Conservation (phyloP, 53 echinoderm and acorn worm genomes). For the Antedon mediterranea region DNA sequence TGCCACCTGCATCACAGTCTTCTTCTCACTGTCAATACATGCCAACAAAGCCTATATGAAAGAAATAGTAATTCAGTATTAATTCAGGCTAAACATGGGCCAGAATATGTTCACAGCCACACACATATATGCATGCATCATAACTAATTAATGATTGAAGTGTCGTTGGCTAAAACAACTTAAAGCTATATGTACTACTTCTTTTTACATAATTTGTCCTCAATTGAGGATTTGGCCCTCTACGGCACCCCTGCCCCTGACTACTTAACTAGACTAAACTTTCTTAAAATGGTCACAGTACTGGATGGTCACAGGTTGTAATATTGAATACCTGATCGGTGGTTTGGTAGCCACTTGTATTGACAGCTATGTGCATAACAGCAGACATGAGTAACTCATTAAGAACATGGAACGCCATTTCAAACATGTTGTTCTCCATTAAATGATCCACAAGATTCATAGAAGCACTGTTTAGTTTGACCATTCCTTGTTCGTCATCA, state of each 20-base stretch:
- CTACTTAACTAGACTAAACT: no score
- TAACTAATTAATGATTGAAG: no score
- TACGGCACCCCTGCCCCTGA: no score
- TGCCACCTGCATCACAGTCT: not conserved
- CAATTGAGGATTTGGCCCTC: no score
- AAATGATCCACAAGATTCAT: slow-evolving; percentile 27
- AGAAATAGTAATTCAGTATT: no score
- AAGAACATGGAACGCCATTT: slow-evolving; percentile 39
- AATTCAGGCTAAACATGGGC: no score
- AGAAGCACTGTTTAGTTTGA: slow-evolving; percentile 6
- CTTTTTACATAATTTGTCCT: no score
- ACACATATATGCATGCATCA: no score
- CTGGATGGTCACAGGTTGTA: not conserved
- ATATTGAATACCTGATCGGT: slow-evolving; percentile 30
- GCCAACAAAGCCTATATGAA: not conserved
- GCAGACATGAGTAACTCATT: slow-evolving; percentile 28
- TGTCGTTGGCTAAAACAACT: no score
- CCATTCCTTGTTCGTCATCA: not conserved
- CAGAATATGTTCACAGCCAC: no score
- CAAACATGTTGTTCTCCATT: slow-evolving; percentile 54
- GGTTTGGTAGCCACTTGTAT: slow-evolving; percentile 11
- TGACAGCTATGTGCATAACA: slow-evolving; percentile 35
- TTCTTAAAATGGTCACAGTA: not conserved
- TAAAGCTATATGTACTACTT: no score
- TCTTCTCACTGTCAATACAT: slow-evolving; percentile 1